A percentile compares a stretch with the other conserved stretches of the same genome.
These are phyloP conservation scores for Delichon dasypus DNA, from an alignment of 2,797 vertebrate species.

Conservation along the genomic window DNA sequence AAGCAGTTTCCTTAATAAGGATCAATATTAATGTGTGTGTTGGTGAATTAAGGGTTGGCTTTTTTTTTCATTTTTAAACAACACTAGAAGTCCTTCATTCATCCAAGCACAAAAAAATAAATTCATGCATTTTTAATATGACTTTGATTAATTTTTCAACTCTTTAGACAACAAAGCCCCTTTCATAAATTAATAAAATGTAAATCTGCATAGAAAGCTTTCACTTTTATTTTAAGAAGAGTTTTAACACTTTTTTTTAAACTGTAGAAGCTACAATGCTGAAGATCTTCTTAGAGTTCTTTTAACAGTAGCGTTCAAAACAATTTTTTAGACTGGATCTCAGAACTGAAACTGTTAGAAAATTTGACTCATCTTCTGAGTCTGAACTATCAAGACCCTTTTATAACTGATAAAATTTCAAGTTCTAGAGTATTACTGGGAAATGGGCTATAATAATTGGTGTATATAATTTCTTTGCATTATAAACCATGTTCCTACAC, in stretches of 20 bases:
- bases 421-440: not conserved
- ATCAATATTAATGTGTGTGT: not conserved
- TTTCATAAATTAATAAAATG: not conserved
- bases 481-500: not conserved
- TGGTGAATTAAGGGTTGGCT: not conserved
- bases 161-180: not conserved
- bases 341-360: not conserved
- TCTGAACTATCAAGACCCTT: not conserved
- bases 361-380: not conserved
- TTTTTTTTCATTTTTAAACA: not conserved
- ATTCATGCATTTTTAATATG: not conserved
- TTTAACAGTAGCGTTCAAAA: not conserved
- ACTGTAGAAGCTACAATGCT: not conserved
- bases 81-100: not conserved
- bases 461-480: not conserved
- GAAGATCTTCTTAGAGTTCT: not conserved
- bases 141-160: conserved; percentile 18
- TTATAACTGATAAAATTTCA: not conserved
- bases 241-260: not conserved
- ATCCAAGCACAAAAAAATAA: not conserved
- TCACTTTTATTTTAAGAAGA: not conserved
- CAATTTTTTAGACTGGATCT: not conserved
- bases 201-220: not conserved
- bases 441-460: not conserved
- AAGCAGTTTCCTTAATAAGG: not conserved